Base-by-base conservation (phyloP, 2,888 invertebrate genomes). In the Quadriops clusia region DNA sequence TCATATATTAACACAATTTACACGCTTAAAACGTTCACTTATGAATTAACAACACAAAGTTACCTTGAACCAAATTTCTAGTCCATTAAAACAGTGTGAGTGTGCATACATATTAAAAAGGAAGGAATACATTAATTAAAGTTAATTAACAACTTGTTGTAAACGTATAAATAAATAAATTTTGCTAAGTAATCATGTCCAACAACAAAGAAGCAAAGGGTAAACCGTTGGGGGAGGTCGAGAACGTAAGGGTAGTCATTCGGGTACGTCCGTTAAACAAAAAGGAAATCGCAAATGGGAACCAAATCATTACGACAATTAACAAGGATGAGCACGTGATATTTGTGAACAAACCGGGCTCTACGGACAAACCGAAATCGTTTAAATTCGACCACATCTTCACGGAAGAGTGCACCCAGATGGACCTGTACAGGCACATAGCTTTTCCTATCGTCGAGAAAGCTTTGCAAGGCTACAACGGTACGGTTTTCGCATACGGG, bases 321-420 rank as follows among this genome's bases (percentile, higher is more conserved):
- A 84, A 87, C 50, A 62, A 74, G 17, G 68, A 80, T 36, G 79
- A 82, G 58, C 77, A 78, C 47, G 74, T 80, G 23, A 76, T 93
- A 10, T 79, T 77, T 4, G 77, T 91, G 8, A 72, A 74, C 23
- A 78, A 84, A 57, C 76, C 77, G 47, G 73, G 74, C 17, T 70
- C 72, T 1, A 47, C 52, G 28, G 85, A 86, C 48, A 82, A 84
- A 16, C 80, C 86, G 0, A 85, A 94, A 60, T 72, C 78, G 0
- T 99, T 91, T 58, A 86, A 85, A 6, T 98, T 95, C 55, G 98
- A 99, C 61, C 80, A 86, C 23, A 90, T 94, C 16, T 98, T 95
- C 60, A 85, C 82, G 28, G 74, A 73, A 10, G 76, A 79, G 43
- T 84, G 90, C 1, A 80, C 80, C 36, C 85, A 91, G 74, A 72